Base-by-base conservation (phyloP, 2,888 invertebrate genomes). In the Drosophila acutilabella region DNA sequence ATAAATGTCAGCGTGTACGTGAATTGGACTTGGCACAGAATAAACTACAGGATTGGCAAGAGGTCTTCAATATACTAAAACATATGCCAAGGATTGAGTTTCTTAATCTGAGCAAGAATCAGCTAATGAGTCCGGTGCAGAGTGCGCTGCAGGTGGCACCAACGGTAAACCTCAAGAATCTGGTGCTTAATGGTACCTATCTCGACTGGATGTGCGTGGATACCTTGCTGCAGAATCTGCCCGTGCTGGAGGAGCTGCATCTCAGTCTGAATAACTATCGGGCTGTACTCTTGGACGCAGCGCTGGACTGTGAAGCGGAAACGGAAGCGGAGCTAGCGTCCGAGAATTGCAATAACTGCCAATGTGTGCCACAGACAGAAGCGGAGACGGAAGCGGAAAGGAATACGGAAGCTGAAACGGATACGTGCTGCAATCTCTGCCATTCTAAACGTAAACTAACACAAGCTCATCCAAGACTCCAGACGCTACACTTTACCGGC, bases 21-120 rank as follows among this genome's bases (percentile, higher is more conserved):
- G 98, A 98, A 92, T 94, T 98, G 80, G 98, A 99, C 92, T 94
- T 99, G 83, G 98, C 98, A 42, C 97, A 98, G 91, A 99, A 99
- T 92, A 96, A 96, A 91, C 94, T 98, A 20, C 95, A 95, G 69
- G 95, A 96, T 89, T 98, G 98, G 98, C 94, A 95, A 81, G 98
- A 98, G 94, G 97, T 98, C 23, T 96, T 98, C 91, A 95, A 95
- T 69, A 96, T 98, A 88, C 92, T 98, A 72, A 95, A 96, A 90
- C 96, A 97, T 91, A 97, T 98, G 94, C 98, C 98, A 30, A 95
- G 96, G 80, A 95, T 98, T 72, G 96, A 96, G 89, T 98, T 98
- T 92, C 95, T 98, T 53, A 98, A 98, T 92, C 93, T 98, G 80
- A 98, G 98, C 92, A 97, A 97, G 93, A 98, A 98, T 92, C 95